Percentiles rank a stretch among this genome's conserved stretches.
Evolutionary conservation across 2,797 vertebrate species (phyloP).

Genomic region (Philypnodon macrostomus): DNA sequence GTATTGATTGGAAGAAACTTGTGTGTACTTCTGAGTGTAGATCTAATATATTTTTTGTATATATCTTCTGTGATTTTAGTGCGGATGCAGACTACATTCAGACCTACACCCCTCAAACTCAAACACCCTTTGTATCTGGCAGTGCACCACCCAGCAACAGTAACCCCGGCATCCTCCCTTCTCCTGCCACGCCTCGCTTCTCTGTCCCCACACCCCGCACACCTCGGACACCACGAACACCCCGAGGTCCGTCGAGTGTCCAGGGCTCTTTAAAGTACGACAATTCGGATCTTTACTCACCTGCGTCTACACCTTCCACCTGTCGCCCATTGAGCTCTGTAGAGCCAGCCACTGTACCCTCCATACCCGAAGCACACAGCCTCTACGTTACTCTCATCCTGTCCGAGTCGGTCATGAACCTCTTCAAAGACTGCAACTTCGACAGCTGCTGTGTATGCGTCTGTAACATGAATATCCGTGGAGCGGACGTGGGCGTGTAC

Average conservation of each 20-base stretch:
- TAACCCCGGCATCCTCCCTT: conserved; percentile 90
- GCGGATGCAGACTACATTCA: conserved; percentile 94
- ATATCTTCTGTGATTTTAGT: conserved; percentile 62
- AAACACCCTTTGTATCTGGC: conserved; percentile 91
- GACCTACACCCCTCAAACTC: conserved; percentile 94
- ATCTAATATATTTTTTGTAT: neutral
- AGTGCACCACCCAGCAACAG: conserved; percentile 96
- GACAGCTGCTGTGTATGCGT: conserved; percentile 98
- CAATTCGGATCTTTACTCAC: conserved; percentile 96
- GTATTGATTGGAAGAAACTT: no score
- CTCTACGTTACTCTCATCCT: conserved; percentile 98
- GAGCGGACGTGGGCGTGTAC: conserved; percentile 96
- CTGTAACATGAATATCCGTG: conserved; percentile 99
- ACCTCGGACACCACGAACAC: conserved; percentile 94
- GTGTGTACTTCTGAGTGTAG: no score
- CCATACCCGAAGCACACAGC: conserved; percentile 97
- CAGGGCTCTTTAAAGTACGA: conserved; percentile 97
- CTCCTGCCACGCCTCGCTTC: conserved; percentile 95
- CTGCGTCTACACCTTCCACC: conserved; percentile 95
- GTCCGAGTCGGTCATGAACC: conserved; percentile 97
- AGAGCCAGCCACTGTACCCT: conserved; percentile 93
- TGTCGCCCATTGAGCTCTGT: conserved; percentile 95
- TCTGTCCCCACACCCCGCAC: conserved; percentile 94
- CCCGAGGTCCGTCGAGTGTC: conserved; percentile 93
- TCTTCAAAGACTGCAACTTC: conserved; percentile 98